Evolutionary conservation across 1,140 invertebrate genomes (phyloP).

Genomic region (Drosophila pseudoobscura): DNA sequence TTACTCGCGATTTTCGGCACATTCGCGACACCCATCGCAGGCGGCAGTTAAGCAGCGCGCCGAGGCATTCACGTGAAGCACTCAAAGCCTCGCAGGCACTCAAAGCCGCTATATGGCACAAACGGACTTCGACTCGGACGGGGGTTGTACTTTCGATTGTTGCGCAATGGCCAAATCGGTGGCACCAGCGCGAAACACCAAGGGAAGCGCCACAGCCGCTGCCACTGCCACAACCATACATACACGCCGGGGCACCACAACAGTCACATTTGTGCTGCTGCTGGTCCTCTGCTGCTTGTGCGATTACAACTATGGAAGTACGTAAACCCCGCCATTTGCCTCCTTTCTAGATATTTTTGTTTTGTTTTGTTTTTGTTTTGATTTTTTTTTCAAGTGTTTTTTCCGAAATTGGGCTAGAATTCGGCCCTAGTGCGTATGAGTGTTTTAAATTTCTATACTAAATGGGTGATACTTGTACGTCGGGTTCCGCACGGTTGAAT

Average conservation of each 20-base stretch:
- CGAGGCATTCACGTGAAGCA: slow-evolving; percentile 42
- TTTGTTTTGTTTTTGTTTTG: slow-evolving; percentile 18
- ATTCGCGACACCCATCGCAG: slow-evolving; percentile 29
- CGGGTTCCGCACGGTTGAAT: neutral
- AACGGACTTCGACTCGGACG: slow-evolving; percentile 8
- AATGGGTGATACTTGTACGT: neutral
- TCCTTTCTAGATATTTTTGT: neutral
- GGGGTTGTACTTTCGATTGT: slow-evolving; percentile 57
- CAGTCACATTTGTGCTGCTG: slow-evolving; percentile 62
- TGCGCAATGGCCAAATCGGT: slow-evolving; percentile 71
- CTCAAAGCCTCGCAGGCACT: slow-evolving; percentile 1
- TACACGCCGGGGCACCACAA: slow-evolving; percentile 62
- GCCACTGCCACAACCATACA: slow-evolving; percentile 43
- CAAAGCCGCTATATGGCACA: slow-evolving; percentile 15
- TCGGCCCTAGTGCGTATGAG: slow-evolving; percentile 40
- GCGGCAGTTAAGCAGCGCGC: slow-evolving; percentile 57
- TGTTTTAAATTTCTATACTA: slow-evolving; percentile 4
- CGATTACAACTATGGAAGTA: slow-evolving; percentile 79
- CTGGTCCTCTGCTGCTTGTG: slow-evolving; percentile 75
- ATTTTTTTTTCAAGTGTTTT: slow-evolving; percentile 28
- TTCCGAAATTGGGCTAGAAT: neutral
- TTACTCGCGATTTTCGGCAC: slow-evolving; percentile 28
- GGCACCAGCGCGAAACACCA: slow-evolving; percentile 30
- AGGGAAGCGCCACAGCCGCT: slow-evolving; percentile 31
- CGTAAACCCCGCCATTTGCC: slow-evolving; percentile 21